These are phyloP conservation scores for Myiozetetes cayanensis DNA, from an alignment of 2,113 vertebrate species.

Conservation along the genomic window DNA sequence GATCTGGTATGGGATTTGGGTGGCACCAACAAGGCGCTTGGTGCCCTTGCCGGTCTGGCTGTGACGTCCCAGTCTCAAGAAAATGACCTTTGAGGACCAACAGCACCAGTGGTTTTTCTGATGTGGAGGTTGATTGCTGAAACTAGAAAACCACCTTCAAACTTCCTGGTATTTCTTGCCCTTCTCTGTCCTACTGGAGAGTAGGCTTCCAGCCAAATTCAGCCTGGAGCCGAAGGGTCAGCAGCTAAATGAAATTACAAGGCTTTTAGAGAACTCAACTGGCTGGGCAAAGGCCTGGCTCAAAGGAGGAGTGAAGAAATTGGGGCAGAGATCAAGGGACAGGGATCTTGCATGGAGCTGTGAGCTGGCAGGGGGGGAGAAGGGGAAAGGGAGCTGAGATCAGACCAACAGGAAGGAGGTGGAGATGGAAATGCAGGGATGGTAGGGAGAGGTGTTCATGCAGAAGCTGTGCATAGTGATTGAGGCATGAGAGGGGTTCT, in stretches of 20 bases:
- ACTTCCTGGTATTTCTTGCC: neutral
- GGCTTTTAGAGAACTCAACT: neutral
- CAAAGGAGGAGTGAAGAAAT: neutral
- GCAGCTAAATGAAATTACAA: neutral
- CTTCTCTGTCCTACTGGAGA: neutral
- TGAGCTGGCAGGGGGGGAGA: neutral
- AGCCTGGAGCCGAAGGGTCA: neutral
- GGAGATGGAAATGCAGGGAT: neutral
- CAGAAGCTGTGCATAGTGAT: neutral
- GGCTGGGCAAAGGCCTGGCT: neutral
- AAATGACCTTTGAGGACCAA: neutral
- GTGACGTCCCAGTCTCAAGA: neutral
- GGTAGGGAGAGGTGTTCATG: neutral
- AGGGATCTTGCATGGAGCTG: rapidly evolving
- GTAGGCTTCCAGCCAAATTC: neutral
- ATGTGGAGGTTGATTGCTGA: neutral
- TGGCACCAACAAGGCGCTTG: neutral
- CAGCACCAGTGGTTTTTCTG: neutral
- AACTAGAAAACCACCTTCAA: neutral
- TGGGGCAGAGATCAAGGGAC: rapidly evolving
- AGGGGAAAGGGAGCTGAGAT: neutral
- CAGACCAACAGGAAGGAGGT: neutral
- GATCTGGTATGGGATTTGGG: neutral
- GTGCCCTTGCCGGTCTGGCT: neutral
- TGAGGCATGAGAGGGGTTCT: neutral